A percentile compares a stretch with the other conserved stretches of the same genome.
phyloP scores from a whole-genome alignment of 2,888 invertebrate genomes.

The Fissipunctia ypsillon region DNA sequence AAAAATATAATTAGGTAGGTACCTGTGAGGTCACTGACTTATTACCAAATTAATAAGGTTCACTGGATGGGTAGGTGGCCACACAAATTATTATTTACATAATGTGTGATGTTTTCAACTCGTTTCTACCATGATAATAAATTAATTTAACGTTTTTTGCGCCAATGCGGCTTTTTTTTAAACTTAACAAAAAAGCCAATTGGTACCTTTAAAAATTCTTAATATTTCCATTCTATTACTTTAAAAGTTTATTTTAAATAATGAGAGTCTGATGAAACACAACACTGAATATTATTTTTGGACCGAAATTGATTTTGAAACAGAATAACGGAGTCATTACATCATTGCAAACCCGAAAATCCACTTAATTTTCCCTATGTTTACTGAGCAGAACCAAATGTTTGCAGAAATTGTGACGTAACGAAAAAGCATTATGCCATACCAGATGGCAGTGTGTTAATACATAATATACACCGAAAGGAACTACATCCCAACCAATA shows the following conservation, averaged over 20 bases:
- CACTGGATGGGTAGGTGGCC: slow-evolving; percentile 23
- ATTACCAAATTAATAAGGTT: slow-evolving; percentile 40
- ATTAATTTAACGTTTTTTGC: slow-evolving; percentile 14
- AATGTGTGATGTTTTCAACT: slow-evolving; percentile 45
- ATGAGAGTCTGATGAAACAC: not conserved
- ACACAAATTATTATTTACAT: slow-evolving; percentile 54
- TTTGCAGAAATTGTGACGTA: too few relatives aligned
- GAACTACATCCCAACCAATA: too few relatives aligned
- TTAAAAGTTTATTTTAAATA: slow-evolving; percentile 1
- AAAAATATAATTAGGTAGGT: too few relatives aligned
- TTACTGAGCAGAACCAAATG: not conserved
- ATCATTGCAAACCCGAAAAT: not conserved
- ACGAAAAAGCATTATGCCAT: too few relatives aligned
- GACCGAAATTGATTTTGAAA: slow-evolving; percentile 1
- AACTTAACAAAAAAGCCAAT: not conserved
- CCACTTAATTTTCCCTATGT: not conserved
- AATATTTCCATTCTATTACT: not conserved
- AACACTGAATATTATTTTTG: slow-evolving; percentile 16
- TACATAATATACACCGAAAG: too few relatives aligned
- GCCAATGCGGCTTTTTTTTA: not conserved
- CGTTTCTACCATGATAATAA: slow-evolving; percentile 25
- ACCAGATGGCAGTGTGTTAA: too few relatives aligned
- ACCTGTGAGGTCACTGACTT: slow-evolving; percentile 47
- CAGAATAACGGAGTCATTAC: slow-evolving; percentile 1
- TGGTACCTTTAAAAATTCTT: not conserved